Base-by-base conservation (phyloP, 1,140 invertebrate species). In the Eriosoma lanigerum region DNA sequence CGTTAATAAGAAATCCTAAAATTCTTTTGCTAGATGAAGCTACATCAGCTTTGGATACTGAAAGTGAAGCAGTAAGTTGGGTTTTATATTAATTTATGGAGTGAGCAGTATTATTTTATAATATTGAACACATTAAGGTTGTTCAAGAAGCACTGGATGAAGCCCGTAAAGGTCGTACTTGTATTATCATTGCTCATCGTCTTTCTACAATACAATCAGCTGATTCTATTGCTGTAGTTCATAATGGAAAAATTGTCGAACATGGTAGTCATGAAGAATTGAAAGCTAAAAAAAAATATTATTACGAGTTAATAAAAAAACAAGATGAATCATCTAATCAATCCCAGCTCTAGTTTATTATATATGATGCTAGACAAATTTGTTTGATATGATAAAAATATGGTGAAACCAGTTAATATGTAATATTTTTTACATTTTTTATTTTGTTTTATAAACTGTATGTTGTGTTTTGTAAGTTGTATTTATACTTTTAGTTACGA, bases 391-490 rank as follows among this genome's bases (percentile, higher is more conserved):
- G 26, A 32, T 1, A 62, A 62, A 19, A 29, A 32, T 62, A 3
- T 32, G 32, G 12, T 8, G 1, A 15, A 12, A 4, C 13, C 13
- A 48, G 32, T 38, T 38, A 38, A 38, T 4, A 38, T 38, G 32
- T 38, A 38, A 3, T 38, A 38, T 38, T 38, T 38, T 38, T 38
- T n/a, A n/a, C n/a, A 38, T 38, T 38, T 4, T 48, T 48, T 29
- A 29, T 19, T 29, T 0, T 29, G 58, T 60, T 29, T 32, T 29
- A 17, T 29, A 60, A 60, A 60, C 19, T 29, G 24, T 98, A 86
- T 99, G 98, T 5, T 98, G 98, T 85, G 99, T 97, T 89, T 97
- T 97, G 87, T 98, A 99, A 85, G 99, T 98, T 66, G 99, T 92
- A 85, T 99, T 93, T 85, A 95, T 94, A 85, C 93, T 94, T 84